phyloP scores from a whole-genome alignment of 2,113 vertebrate genomes.

The Neolamprologus sp. region DNA sequence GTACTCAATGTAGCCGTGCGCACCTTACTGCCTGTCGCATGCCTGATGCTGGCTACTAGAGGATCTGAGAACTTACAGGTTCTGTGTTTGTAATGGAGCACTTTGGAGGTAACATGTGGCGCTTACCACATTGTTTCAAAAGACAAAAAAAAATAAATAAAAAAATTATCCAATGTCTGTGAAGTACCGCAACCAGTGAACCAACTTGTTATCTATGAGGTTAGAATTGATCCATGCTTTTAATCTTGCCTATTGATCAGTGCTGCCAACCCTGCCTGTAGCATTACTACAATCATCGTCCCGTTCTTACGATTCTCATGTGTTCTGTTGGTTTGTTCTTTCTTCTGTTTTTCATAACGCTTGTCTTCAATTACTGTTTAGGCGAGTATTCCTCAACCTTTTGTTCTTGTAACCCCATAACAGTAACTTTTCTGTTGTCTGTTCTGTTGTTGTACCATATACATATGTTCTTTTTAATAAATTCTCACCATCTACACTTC shows the following conservation, averaged over 20 bases:
- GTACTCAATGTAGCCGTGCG: slow-evolving; percentile 49
- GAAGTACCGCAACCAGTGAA: not conserved
- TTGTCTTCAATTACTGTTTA: slow-evolving; percentile 4
- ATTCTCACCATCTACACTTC: slow-evolving; percentile 19
- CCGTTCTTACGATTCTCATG: slow-evolving; percentile 69
- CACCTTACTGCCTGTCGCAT: slow-evolving; percentile 75
- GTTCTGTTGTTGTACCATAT: slow-evolving; percentile 41
- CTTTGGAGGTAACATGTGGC: slow-evolving; percentile 86
- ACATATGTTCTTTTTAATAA: slow-evolving; percentile 72
- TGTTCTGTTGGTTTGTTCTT: not conserved
- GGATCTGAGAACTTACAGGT: slow-evolving; percentile 73
- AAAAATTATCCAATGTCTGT: not conserved
- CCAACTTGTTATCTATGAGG: not conserved
- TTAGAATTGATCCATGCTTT: not conserved
- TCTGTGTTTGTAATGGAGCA: slow-evolving; percentile 86
- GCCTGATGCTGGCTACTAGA: slow-evolving; percentile 78
- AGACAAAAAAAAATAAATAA: not conserved
- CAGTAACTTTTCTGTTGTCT: not conserved
- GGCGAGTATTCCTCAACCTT: not conserved
- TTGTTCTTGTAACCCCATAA: slow-evolving; percentile 19
- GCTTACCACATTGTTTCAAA: slow-evolving; percentile 66
- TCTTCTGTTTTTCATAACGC: not conserved
- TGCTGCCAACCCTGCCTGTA: slow-evolving; percentile 80
- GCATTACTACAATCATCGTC: slow-evolving; percentile 93
- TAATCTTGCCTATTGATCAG: slow-evolving; percentile 39